Evolutionary conservation across 92 coral and sea anemone genomes (phyloP).

Genomic region (Nematostella vectensis): DNA sequence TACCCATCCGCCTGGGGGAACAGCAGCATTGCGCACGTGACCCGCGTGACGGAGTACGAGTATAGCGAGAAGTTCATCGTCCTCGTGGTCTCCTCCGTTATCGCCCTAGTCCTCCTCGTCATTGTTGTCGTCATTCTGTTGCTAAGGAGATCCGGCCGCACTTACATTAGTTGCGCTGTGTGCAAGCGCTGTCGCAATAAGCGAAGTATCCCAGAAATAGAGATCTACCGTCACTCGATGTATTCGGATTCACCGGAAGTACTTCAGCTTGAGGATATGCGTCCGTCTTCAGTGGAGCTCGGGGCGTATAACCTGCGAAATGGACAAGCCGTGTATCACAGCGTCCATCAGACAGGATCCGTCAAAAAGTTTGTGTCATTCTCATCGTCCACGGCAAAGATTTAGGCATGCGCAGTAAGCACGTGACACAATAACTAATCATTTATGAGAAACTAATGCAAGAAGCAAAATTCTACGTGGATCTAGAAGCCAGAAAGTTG

Average conservation of each 20-base stretch:
- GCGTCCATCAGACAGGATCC: constrained; percentile 43
- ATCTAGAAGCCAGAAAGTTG: too few species aligned
- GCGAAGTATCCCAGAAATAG: constrained; percentile 80
- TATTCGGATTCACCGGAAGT: constrained; percentile 93
- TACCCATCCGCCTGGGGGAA: constrained; percentile 29
- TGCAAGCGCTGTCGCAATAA: constrained; percentile 55
- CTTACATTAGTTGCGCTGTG: constrained; percentile 55
- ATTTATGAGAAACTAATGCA: too few species aligned
- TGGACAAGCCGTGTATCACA: constrained; percentile 73
- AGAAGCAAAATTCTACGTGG: too few species aligned
- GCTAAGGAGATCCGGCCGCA: constrained; percentile 63
- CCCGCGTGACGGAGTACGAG: constrained; percentile 40
- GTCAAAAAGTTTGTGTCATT: constrained; percentile 76
- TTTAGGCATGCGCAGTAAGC: constrained; percentile 11
- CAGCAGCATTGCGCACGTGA: constrained; percentile 47
- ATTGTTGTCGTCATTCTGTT: constrained; percentile 55
- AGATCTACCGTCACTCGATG: constrained; percentile 89
- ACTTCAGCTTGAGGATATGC: constrained; percentile 72
- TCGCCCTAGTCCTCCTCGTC: constrained; percentile 64
- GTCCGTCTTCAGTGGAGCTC: constrained; percentile 52
- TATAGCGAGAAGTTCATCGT: constrained; percentile 61
- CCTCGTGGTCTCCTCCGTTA: constrained; percentile 53
- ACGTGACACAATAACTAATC: too few species aligned
- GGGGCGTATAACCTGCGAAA: constrained; percentile 71
- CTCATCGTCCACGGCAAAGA: constrained; percentile 74